Conservation (phyloP, 2,113 vertebrate species). For the Epinephelus fuscoguttatus region DNA sequence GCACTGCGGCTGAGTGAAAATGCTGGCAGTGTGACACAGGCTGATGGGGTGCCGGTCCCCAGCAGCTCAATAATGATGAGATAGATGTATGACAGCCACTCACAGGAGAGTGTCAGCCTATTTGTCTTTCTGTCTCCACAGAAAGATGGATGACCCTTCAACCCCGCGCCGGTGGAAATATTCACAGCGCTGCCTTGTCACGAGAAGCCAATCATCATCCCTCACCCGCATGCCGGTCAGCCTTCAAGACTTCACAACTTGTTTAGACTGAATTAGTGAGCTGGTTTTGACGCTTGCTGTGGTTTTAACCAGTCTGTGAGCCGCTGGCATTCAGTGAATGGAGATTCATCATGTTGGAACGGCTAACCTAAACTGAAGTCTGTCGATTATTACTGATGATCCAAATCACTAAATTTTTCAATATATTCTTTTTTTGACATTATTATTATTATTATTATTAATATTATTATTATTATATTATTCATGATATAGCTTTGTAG, state of each 20-base stretch:
- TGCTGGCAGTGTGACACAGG: conserved; percentile 56
- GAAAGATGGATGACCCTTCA: conserved; percentile 83
- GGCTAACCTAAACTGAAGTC: too few relatives aligned
- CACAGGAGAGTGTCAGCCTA: conserved; percentile 79
- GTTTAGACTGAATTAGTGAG: conserved; percentile 38
- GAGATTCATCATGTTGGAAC: not conserved
- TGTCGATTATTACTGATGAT: too few relatives aligned
- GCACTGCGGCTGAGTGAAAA: conserved; percentile 34
- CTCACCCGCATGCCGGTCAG: conserved; percentile 46
- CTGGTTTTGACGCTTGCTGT: conserved; percentile 11
- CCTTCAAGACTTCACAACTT: conserved; percentile 49
- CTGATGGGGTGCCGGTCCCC: conserved; percentile 64
- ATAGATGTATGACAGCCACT: conserved; percentile 81
- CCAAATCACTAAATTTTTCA: not conserved
- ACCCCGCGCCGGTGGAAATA: conserved; percentile 57
- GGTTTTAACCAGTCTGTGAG: conserved; percentile 22
- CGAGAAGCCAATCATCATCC: conserved; percentile 58
- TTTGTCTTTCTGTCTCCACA: conserved; percentile 82
- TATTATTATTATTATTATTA: too few relatives aligned
- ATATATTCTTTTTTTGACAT: too few relatives aligned
- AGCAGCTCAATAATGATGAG: conserved; percentile 81
- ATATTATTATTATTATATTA: too few relatives aligned
- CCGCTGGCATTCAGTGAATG: not conserved
- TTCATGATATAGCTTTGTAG: too few relatives aligned
- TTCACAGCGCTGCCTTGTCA: conserved; percentile 65